phyloP scores from a whole-genome alignment of 1,140 invertebrate species.

The Trialeurodes vaporariorum region DNA sequence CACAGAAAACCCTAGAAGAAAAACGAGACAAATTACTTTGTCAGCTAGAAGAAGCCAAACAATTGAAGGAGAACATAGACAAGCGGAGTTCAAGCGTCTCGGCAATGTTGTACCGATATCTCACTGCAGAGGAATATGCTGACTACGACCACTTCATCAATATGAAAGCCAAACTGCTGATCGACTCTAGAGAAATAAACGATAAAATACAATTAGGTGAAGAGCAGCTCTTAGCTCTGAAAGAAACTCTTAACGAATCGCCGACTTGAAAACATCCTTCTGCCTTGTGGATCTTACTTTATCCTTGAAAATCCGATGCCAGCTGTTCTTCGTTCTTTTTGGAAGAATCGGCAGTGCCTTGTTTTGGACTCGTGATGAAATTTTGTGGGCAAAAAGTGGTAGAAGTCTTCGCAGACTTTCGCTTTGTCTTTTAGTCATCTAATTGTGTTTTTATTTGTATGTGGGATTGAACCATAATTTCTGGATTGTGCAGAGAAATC shows the following conservation, averaged over 20 bases:
- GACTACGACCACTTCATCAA: conserved; percentile 82
- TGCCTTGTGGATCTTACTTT: background rate
- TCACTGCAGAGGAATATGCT: conserved; percentile 59
- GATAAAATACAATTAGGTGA: conserved; percentile 79
- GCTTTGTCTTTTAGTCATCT: no score
- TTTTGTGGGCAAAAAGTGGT: background rate
- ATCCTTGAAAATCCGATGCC: background rate
- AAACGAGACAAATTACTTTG: conserved; percentile 66
- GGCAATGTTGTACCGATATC: conserved; percentile 58
- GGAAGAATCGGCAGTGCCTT: no score
- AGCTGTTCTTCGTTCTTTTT: no score
- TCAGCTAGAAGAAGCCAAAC: conserved; percentile 74
- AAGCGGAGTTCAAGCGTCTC: conserved; percentile 62
- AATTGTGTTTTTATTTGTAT: background rate
- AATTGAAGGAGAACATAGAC: conserved; percentile 72
- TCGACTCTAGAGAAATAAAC: conserved; percentile 71
- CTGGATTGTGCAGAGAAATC: no score
- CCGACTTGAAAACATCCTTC: background rate
- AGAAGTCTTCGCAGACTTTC: no score
- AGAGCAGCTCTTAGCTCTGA: conserved; percentile 64
- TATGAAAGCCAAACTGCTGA: conserved; percentile 82
- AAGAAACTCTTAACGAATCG: conserved; percentile 39
- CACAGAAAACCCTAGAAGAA: conserved; percentile 60
- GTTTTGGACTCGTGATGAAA: background rate
- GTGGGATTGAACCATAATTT: no score